A percentile compares a stretch with the other conserved stretches of the same genome.
Conservation (phyloP, 2,113 vertebrate genomes). For the Anarrhichthys ocellatus region DNA sequence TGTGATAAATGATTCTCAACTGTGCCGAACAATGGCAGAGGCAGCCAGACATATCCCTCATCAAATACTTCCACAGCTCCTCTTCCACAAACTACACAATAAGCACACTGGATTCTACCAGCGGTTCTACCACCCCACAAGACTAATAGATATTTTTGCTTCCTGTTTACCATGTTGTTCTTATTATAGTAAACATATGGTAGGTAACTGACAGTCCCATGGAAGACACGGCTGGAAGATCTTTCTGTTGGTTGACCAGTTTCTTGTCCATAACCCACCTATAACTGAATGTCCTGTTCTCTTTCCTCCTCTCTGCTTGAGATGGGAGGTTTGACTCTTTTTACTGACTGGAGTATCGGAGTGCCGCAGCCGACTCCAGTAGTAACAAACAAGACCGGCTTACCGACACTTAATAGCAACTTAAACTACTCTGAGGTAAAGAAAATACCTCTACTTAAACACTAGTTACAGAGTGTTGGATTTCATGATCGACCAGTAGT, state of each 20-base stretch:
- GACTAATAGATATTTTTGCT: constrained; percentile 53
- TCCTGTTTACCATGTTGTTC: constrained; percentile 50
- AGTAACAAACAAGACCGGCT: not conserved
- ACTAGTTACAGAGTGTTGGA: too few species aligned
- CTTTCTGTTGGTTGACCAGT: constrained; percentile 17
- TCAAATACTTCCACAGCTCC: constrained; percentile 59
- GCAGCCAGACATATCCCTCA: constrained; percentile 59
- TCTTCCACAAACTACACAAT: constrained; percentile 60
- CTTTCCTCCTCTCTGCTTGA: not conserved
- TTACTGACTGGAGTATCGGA: not conserved
- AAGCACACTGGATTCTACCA: constrained; percentile 50
- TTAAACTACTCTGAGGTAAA: not conserved
- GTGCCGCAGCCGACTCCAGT: too few species aligned
- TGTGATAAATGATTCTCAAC: constrained; percentile 74
- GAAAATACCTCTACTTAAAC: too few species aligned
- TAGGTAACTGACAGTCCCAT: constrained; percentile 49
- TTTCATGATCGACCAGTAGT: too few species aligned
- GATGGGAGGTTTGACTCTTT: not conserved
- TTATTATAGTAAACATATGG: not conserved
- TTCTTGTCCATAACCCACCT: constrained; percentile 27
- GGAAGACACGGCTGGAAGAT: constrained; percentile 36
- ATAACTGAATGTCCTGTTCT: constrained; percentile 2
- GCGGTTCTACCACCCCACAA: constrained; percentile 33
- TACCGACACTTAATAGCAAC: not conserved
- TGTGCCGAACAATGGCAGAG: constrained; percentile 64